Conservation (phyloP, 2,113 vertebrate genomes). For the Dicrurus megarhynchus region DNA sequence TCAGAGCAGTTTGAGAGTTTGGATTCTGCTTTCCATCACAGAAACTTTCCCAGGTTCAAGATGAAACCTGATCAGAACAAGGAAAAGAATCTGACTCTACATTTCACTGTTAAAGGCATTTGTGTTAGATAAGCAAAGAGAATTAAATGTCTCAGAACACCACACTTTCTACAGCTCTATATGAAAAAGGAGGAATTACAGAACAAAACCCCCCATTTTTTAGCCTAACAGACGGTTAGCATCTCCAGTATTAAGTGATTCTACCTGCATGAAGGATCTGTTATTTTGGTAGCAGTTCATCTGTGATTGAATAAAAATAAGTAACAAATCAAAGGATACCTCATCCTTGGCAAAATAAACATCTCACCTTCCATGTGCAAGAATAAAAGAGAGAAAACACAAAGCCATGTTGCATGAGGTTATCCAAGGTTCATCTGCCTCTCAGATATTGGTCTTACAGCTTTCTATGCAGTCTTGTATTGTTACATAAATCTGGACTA, state of each 20-base stretch:
- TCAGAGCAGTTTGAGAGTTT: background rate
- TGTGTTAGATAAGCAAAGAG: background rate
- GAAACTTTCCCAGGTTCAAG: background rate
- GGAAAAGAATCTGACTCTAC: background rate
- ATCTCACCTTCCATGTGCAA: background rate
- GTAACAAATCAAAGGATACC: background rate
- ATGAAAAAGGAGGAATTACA: background rate
- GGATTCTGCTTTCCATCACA: background rate
- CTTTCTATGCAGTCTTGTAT: background rate
- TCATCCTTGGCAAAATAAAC: background rate
- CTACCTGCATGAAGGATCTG: background rate
- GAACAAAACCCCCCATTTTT: rapidly evolving
- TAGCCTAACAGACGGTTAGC: background rate
- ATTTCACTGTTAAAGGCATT: background rate
- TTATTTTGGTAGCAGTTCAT: background rate
- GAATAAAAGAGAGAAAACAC: background rate
- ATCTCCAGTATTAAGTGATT: background rate
- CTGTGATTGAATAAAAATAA: background rate
- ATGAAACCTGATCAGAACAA: background rate
- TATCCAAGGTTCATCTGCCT: background rate
- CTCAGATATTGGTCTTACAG: background rate
- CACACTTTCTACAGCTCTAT: background rate
- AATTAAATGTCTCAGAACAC: background rate
- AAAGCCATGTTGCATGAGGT: background rate
- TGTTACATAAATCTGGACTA: background rate